These are phyloP conservation scores for Leptopilina myrica DNA, from an alignment of 2,888 invertebrate genomes.

Conservation along the genomic window DNA sequence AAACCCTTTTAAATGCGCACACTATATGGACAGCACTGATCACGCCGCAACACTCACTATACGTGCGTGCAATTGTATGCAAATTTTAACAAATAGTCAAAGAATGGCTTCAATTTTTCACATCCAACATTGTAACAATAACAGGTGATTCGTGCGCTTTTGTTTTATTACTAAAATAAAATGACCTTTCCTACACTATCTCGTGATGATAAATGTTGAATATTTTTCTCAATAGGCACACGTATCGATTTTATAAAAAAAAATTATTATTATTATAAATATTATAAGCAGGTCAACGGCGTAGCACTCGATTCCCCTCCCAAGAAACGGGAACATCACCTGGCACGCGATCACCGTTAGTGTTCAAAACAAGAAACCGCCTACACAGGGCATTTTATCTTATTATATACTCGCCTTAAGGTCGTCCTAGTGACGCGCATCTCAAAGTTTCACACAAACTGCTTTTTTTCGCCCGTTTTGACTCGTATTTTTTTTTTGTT, in stretches of 20 bases:
- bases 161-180: neutral
- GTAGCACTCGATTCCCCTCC: constrained; percentile 47
- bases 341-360: constrained; percentile 65
- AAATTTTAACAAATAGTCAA: neutral
- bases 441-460: constrained; percentile 18
- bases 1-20: constrained; percentile 7
- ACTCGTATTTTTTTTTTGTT: neutral
- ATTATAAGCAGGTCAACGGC: constrained; percentile 44
- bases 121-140: neutral
- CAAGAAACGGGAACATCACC: constrained; percentile 65
- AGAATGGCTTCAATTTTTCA: neutral
- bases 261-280: too few relatives aligned
- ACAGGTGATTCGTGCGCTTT: neutral
- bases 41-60: neutral
- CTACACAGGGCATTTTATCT: constrained; percentile 36
- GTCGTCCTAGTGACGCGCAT: constrained; percentile 17
- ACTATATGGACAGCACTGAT: neutral
- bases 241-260: constrained; percentile 45
- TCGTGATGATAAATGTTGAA: constrained; percentile 44
- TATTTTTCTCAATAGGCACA: constrained; percentile 4
- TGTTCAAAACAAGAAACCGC: constrained; percentile 57
- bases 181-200: constrained; percentile 43
- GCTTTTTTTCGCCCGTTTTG: neutral
- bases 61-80: constrained; percentile 10
- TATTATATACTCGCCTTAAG: neutral